Evolutionary conservation across 2,113 vertebrate genomes (phyloP).

Genomic region (Scartelaos histophorus): DNA sequence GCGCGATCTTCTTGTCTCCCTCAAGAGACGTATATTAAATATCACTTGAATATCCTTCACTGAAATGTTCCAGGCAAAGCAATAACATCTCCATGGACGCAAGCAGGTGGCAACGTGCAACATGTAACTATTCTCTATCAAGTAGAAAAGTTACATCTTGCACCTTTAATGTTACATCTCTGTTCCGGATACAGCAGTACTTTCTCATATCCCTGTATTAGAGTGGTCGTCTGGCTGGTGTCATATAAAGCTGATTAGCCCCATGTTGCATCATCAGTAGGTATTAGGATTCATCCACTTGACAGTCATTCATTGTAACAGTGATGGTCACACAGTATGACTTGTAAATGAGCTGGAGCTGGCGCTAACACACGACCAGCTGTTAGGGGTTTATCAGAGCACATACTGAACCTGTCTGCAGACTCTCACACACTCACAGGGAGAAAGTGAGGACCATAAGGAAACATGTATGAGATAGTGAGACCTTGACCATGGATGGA

Average conservation of each 20-base stretch:
- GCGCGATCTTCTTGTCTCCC: no score
- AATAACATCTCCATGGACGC: no score
- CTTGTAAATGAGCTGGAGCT: conserved; percentile 7
- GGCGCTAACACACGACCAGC: conserved; percentile 13
- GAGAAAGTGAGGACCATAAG: neutral
- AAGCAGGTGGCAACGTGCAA: no score
- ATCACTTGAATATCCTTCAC: no score
- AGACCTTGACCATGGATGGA: neutral
- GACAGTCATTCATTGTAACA: conserved; percentile 23
- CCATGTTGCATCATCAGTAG: conserved; percentile 7
- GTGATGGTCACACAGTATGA: conserved; percentile 8
- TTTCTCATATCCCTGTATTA: conserved; percentile 6
- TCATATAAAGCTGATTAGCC: conserved; percentile 12
- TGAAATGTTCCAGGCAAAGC: no score
- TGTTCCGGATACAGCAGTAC: neutral
- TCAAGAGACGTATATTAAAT: no score
- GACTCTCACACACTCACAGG: conserved; percentile 38
- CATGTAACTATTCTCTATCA: no score
- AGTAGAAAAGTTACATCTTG: neutral
- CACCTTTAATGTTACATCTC: neutral
- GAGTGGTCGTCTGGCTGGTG: neutral
- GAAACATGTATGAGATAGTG: neutral
- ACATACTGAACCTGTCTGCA: conserved; percentile 26
- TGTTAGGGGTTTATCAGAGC: conserved; percentile 18
- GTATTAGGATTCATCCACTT: conserved; percentile 9